These are phyloP conservation scores for Callinectes sapidus DNA, from an alignment of 2,888 invertebrate genomes.

Conservation along the genomic window DNA sequence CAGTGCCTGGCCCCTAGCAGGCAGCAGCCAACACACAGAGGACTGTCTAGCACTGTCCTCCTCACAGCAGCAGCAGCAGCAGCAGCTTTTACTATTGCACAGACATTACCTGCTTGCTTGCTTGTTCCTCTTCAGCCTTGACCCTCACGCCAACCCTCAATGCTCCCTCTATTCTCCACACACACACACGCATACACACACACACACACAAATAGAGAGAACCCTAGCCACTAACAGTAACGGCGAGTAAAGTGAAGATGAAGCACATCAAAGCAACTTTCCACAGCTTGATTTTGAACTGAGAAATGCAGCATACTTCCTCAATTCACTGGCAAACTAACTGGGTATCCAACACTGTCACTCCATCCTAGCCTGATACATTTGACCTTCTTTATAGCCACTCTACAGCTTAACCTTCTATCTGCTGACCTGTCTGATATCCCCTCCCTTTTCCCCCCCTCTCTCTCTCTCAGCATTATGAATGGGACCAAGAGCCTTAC, in stretches of 20 bases:
- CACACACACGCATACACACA: conserved; percentile 3
- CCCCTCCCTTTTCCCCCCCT: background rate
- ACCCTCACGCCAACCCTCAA: background rate
- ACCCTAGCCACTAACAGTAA: background rate
- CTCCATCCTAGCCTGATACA: background rate
- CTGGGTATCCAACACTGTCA: background rate
- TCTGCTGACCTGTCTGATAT: background rate
- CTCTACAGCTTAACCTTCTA: background rate
- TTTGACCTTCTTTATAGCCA: background rate
- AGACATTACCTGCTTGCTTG: conserved; percentile 2
- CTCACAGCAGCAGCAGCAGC: background rate
- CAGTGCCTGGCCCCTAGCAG: background rate
- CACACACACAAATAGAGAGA: conserved; percentile 18
- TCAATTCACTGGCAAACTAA: background rate
- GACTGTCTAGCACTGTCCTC: background rate
- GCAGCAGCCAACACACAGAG: background rate
- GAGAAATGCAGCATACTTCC: background rate
- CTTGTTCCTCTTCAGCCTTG: background rate
- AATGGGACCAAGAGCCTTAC: background rate
- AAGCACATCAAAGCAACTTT: conserved; percentile 3
- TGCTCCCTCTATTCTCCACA: background rate
- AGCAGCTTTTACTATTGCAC: background rate
- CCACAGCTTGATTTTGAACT: background rate
- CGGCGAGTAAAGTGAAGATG: background rate
- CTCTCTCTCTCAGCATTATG: background rate